A percentile compares a stretch with the other conserved stretches of the same genome.
Conservation (phyloP, 2,888 invertebrate genomes). For the Aspidiotus destructor region DNA sequence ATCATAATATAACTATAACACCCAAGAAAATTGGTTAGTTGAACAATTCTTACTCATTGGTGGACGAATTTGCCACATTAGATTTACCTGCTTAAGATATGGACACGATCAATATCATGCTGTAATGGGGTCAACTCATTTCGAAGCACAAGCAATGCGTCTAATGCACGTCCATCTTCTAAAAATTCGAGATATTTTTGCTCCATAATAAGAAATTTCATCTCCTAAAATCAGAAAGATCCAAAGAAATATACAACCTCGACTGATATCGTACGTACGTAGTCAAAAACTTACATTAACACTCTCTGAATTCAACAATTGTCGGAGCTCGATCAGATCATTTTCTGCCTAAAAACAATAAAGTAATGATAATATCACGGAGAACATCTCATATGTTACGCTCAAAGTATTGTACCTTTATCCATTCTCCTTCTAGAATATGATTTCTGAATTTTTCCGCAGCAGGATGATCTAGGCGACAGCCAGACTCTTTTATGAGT, state of each 20-base stretch:
- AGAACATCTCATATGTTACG: too few relatives aligned
- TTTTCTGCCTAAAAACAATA: slow-evolving; percentile 58
- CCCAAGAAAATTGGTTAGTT: too few relatives aligned
- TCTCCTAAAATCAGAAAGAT: slow-evolving; percentile 54
- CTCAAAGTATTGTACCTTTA: slow-evolving; percentile 45
- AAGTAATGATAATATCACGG: too few relatives aligned
- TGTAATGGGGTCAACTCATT: slow-evolving; percentile 92
- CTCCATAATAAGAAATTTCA: slow-evolving; percentile 92
- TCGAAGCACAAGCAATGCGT: slow-evolving; percentile 88
- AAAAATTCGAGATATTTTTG: slow-evolving; percentile 95
- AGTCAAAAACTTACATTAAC: too few relatives aligned
- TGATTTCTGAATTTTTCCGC: slow-evolving; percentile 90
- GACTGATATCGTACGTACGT: too few relatives aligned
- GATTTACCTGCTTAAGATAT: slow-evolving; percentile 57
- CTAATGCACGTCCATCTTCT: slow-evolving; percentile 82
- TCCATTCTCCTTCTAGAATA: slow-evolving; percentile 93
- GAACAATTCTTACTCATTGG: too few relatives aligned
- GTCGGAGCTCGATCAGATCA: slow-evolving; percentile 71
- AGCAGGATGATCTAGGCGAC: slow-evolving; percentile 89
- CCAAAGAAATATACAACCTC: not conserved
- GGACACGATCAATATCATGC: slow-evolving; percentile 88
- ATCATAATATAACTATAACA: slow-evolving; percentile 84
- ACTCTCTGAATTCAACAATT: slow-evolving; percentile 52
- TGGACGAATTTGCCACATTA: not conserved
- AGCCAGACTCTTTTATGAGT: slow-evolving; percentile 89